Evolutionary conservation across 2,113 vertebrate genomes (phyloP), one percentile per base, ranked within the genome.

Genomic region (Sinosuthora webbiana): DNA sequence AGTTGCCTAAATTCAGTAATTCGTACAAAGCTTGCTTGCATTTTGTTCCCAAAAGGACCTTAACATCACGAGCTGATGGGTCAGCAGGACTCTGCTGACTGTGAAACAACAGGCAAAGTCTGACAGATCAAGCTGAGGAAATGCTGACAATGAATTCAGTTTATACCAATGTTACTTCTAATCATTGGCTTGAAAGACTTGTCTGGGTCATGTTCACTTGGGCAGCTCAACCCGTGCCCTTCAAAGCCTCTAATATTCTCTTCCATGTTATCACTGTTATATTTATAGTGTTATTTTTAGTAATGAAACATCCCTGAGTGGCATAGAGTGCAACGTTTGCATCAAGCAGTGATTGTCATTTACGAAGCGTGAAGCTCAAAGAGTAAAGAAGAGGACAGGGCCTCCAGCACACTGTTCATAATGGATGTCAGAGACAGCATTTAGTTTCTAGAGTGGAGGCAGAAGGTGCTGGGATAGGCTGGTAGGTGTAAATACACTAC

Each of bases 311-410:
- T 99, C 98, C 98, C 98, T 99, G 98, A 99, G 98, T 95, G 94
- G 96, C 95, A 97, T 97, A 98, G 97, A 98, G 98, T 98, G 98
- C 98, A 98, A 98, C 65, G 92, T 97, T 96, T 97, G 97, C 98
- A 41, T 98, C 88, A 92, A 98, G 97, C 98, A 98, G 97, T 98
- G 98, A 99, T 99, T 99, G 98, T 99, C 98, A 97, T 98, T 97
- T 97, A 98, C 94, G 44, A 97, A 98, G 76, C 6, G 2, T 93
- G 97, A 96, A 95, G 90, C 62, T 90, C 93, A 79, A 80, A 89
- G 90, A 91, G 55, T 50, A 94, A 92, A 94, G 90, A 80, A 55
- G 44, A 95, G 57, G 82, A 50, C 7, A 21, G 59, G 31, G 41
- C 69, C 83, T 94, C 81, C 68, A 88, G 86, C 39, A 84, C 30